Evolutionary conservation across 1,140 invertebrate genomes (phyloP).

Genomic region (Bilobella aurantiaca): DNA sequence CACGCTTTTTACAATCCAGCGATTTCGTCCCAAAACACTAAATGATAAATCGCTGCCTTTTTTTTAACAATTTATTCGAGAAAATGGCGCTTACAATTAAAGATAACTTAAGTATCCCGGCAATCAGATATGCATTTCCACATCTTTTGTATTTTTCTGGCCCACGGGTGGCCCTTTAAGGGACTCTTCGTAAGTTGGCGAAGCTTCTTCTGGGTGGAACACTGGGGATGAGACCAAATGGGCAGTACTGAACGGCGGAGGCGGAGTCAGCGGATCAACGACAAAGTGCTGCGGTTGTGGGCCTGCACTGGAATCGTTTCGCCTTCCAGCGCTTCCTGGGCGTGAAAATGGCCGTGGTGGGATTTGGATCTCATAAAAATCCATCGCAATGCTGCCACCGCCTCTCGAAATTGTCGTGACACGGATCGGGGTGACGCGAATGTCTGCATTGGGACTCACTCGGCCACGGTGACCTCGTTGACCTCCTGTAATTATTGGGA

Average conservation of each 20-base stretch:
- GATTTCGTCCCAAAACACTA: too few species aligned
- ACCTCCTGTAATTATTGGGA: too few species aligned
- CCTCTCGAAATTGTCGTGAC: neutral
- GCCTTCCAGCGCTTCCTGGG: neutral
- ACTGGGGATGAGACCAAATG: neutral
- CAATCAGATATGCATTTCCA: neutral
- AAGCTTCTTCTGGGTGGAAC: neutral
- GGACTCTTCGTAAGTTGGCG: neutral
- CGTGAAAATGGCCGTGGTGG: neutral
- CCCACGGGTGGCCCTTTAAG: neutral
- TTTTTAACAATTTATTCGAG: neutral
- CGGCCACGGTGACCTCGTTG: too few species aligned
- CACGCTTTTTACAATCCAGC: too few species aligned
- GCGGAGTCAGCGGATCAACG: neutral
- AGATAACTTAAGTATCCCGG: neutral
- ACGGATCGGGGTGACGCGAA: neutral
- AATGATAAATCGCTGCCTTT: neutral
- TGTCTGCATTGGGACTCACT: neutral
- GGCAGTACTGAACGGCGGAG: neutral
- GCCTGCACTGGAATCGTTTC: neutral
- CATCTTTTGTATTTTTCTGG: neutral
- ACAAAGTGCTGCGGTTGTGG: neutral
- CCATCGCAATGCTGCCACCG: slow-evolving; percentile 3
- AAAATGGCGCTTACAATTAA: neutral
- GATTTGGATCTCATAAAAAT: neutral